Percentiles rank a stretch among this genome's conserved stretches.
phyloP scores from a whole-genome alignment of 1,140 invertebrate species.

The Platyscapa corneri region DNA sequence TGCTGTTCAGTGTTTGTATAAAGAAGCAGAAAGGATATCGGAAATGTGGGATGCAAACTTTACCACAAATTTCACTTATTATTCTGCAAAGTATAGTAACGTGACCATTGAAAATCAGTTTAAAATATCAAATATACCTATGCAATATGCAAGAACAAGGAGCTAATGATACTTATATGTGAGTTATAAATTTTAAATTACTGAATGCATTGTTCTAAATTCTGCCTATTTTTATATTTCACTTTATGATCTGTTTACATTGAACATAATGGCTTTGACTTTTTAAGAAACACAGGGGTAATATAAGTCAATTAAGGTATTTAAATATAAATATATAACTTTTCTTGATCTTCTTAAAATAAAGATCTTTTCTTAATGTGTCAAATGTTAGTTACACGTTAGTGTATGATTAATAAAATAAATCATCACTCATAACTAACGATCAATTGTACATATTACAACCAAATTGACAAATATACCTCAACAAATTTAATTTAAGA shows the following conservation, averaged over 20 bases:
- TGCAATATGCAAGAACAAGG: slow-evolving; percentile 51
- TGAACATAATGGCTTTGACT: not conserved
- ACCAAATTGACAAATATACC: not conserved
- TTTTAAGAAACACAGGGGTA: not conserved
- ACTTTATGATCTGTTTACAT: no score
- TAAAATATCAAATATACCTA: slow-evolving; percentile 44
- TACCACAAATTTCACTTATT: slow-evolving; percentile 76
- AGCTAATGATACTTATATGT: slow-evolving; percentile 30
- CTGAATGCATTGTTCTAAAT: not conserved
- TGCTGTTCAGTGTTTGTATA: slow-evolving; percentile 85
- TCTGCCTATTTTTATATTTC: not conserved
- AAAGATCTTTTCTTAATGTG: no score
- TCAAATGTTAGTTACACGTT: no score
- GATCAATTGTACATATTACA: no score
- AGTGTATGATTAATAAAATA: no score
- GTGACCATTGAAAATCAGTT: slow-evolving; percentile 62
- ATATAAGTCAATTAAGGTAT: no score
- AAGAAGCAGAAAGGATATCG: slow-evolving; percentile 79
- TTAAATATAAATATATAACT: no score
- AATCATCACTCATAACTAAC: no score
- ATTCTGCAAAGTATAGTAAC: slow-evolving; percentile 82
- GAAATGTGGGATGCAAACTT: slow-evolving; percentile 74
- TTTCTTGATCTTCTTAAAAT: no score
- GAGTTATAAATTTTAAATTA: slow-evolving; percentile 1
- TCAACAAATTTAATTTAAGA: not conserved